phyloP scores from a whole-genome alignment of 2,113 vertebrate species.

The Pseudorasbora parva region DNA sequence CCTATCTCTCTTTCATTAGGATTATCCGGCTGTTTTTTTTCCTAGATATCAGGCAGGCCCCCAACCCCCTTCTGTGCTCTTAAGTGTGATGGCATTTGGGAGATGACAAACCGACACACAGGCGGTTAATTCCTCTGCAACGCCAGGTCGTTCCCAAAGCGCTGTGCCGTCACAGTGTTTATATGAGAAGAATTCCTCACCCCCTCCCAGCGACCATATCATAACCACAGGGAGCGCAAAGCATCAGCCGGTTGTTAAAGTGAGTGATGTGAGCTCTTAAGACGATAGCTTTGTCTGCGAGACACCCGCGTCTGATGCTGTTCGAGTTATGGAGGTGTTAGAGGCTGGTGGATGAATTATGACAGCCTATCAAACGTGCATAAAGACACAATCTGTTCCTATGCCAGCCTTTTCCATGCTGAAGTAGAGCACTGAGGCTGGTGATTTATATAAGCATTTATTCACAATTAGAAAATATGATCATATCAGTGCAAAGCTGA shows the following conservation, averaged over 20 bases:
- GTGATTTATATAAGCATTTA: constrained; percentile 44
- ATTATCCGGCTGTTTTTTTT: constrained; percentile 31
- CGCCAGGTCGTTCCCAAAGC: constrained; percentile 25
- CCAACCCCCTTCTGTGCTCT: constrained; percentile 20
- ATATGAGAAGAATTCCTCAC: constrained; percentile 4
- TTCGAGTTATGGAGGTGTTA: constrained; percentile 25
- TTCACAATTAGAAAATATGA: constrained; percentile 45
- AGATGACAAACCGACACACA: constrained; percentile 40
- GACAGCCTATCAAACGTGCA: constrained; percentile 35
- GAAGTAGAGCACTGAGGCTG: constrained; percentile 11
- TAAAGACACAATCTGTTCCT: constrained; percentile 41
- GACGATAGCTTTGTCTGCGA: constrained; percentile 31
- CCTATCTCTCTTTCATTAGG: constrained; percentile 29
- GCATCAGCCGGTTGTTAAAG: constrained; percentile 40
- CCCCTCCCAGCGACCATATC: constrained; percentile 14
- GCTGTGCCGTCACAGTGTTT: constrained; percentile 4
- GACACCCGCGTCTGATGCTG: background rate
- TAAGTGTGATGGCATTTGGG: constrained; percentile 54
- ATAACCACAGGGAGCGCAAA: constrained; percentile 30
- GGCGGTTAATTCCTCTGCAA: constrained; percentile 43
- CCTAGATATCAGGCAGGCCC: constrained; percentile 32
- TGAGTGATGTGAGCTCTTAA: constrained; percentile 38
- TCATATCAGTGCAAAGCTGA: constrained; percentile 25
- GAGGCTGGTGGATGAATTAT: constrained; percentile 38
- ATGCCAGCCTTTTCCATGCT: constrained; percentile 3